These are phyloP conservation scores for Pollenia amentaria DNA, from an alignment of 2,888 invertebrate genomes.

Conservation along the genomic window DNA sequence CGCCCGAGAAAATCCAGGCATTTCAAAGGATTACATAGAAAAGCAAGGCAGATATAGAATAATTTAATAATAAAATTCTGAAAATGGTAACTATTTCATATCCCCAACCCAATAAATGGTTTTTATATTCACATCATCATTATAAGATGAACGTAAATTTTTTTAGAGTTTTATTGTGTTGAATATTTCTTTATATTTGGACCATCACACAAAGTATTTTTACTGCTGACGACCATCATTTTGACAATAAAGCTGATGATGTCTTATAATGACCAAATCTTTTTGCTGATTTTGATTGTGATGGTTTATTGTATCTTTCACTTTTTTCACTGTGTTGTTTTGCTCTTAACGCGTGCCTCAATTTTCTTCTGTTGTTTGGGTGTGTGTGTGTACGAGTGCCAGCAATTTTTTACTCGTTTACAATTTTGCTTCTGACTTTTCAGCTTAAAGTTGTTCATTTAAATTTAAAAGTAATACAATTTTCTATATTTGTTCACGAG, in stretches of 20 bases:
- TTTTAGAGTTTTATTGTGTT: constrained; percentile 23
- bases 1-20: too few relatives aligned
- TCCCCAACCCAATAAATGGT: too few relatives aligned
- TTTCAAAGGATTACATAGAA: too few relatives aligned
- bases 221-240: background rate
- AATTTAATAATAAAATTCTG: too few relatives aligned
- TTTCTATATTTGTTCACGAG: background rate
- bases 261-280: constrained; percentile 36
- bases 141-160: constrained; percentile 13
- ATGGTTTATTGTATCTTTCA: constrained; percentile 10
- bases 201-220: background rate
- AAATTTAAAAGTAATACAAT: constrained; percentile 16
- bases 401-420: constrained; percentile 13
- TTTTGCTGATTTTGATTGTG: background rate
- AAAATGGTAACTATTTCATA: too few relatives aligned
- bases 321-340: background rate
- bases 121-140: background rate
- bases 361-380: background rate
- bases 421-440: constrained; percentile 20
- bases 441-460: background rate
- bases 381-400: background rate
- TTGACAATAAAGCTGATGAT: constrained; percentile 13
- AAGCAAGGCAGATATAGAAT: too few relatives aligned
- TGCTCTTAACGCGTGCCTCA: constrained; percentile 34
- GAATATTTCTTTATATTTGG: background rate